Conservation (phyloP, 1,140 invertebrate species). For the Penaeus vannamei region DNA sequence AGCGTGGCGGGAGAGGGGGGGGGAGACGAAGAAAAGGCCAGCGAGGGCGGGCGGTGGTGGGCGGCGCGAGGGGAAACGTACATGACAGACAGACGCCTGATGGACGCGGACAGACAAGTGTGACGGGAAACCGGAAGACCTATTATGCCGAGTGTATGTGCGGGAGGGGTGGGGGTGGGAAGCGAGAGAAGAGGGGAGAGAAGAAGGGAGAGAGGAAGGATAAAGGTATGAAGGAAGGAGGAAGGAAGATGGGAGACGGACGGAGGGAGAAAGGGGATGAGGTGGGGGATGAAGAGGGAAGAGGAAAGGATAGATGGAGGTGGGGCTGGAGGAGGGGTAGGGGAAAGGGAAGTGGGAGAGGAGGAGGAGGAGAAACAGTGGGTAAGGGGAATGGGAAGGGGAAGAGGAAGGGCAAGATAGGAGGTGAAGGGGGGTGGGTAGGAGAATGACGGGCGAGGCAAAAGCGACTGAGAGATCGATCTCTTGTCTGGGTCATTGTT, state of each 20-base stretch:
- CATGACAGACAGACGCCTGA: no score
- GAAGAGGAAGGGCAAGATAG: not conserved
- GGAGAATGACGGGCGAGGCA: not conserved
- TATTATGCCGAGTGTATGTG: not conserved
- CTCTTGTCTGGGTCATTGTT: no score
- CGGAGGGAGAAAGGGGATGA: not conserved
- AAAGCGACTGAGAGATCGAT: not conserved
- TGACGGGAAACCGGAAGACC: no score
- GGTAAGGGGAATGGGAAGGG: not conserved
- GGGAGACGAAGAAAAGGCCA: no score
- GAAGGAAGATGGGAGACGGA: no score
- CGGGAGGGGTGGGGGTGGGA: not conserved
- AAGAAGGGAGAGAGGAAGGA: not conserved
- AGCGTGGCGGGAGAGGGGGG: no score
- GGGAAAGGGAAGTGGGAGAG: conserved; percentile 19
- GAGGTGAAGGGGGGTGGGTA: not conserved
- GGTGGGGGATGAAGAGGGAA: not conserved
- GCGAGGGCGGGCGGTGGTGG: no score
- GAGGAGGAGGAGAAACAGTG: not conserved
- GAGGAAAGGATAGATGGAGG: not conserved
- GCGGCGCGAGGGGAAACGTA: no score
- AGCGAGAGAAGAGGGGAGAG: not conserved
- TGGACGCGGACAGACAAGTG: no score
- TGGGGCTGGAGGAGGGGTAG: not conserved
- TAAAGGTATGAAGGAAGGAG: no score